Conservation (phyloP, 2,113 vertebrate species). For the Globicephala melas region DNA sequence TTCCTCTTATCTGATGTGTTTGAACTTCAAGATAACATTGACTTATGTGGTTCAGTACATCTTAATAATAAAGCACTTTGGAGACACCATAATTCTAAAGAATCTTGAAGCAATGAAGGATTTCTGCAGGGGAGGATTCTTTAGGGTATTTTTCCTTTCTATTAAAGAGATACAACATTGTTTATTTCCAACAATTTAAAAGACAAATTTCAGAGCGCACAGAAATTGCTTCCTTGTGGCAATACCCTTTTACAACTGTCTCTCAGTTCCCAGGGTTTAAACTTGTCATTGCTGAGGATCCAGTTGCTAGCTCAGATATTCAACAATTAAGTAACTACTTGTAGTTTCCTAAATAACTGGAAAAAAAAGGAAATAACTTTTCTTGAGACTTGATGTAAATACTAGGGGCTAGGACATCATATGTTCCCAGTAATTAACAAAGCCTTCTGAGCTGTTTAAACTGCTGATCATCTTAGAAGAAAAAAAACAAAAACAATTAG, state of each 20-base stretch:
- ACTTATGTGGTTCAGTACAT: slow-evolving; percentile 19
- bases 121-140: not conserved
- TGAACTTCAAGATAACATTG: slow-evolving; percentile 58
- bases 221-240: not conserved
- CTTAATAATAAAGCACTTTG: slow-evolving; percentile 57
- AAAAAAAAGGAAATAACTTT: not conserved
- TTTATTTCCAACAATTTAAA: slow-evolving; percentile 22
- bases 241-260: not conserved
- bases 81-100: slow-evolving; percentile 33
- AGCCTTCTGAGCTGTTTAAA: not conserved
- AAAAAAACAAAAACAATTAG: not conserved
- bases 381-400: not conserved
- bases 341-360: not conserved
- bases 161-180: not conserved
- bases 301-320: not conserved
- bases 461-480: not conserved
- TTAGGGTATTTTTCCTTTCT: not conserved
- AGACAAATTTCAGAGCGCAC: not conserved
- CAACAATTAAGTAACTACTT: not conserved
- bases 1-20: slow-evolving; percentile 55
- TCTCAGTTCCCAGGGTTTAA: not conserved
- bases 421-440: not conserved
- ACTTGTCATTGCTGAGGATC: not conserved
- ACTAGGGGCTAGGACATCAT: not conserved
- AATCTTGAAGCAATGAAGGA: slow-evolving; percentile 22